These are phyloP conservation scores for Zosterops hypoxanthus DNA, from an alignment of 2,113 vertebrate species.

Conservation along the genomic window DNA sequence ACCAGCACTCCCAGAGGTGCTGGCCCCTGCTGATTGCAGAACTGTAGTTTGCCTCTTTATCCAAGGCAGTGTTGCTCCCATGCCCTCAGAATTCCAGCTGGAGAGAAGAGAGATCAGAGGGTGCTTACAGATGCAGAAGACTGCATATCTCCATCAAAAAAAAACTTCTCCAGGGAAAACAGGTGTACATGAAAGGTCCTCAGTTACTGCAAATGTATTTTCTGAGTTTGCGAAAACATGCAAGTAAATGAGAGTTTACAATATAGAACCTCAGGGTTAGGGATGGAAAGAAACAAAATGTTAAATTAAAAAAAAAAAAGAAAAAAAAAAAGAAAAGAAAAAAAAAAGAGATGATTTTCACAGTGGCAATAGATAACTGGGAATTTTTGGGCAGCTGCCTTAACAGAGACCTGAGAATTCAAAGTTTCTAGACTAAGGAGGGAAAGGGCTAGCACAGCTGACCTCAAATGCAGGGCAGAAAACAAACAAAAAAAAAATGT, in stretches of 20 bases:
- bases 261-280: not conserved
- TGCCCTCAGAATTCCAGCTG: not conserved
- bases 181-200: not conserved
- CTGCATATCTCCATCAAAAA: not conserved
- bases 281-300: not conserved
- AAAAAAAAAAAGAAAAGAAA: not conserved
- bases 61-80: not conserved
- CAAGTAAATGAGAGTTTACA: not conserved
- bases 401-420: not conserved
- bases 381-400: not conserved
- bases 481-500: not conserved
- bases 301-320: not conserved
- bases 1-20: not conserved
- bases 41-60: not conserved
- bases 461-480: not conserved
- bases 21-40: not conserved
- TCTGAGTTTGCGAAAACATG: not conserved
- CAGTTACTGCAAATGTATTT: not conserved
- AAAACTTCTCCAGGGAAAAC: not conserved
- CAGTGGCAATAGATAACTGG: not conserved
- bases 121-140: not conserved
- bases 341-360: accelerated
- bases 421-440: not conserved
- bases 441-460: not conserved
- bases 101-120: not conserved